Percentiles rank a stretch among this genome's conserved stretches.
These are phyloP conservation scores for Martes flavigula DNA, from an alignment of 2,797 vertebrate species.

Conservation along the genomic window DNA sequence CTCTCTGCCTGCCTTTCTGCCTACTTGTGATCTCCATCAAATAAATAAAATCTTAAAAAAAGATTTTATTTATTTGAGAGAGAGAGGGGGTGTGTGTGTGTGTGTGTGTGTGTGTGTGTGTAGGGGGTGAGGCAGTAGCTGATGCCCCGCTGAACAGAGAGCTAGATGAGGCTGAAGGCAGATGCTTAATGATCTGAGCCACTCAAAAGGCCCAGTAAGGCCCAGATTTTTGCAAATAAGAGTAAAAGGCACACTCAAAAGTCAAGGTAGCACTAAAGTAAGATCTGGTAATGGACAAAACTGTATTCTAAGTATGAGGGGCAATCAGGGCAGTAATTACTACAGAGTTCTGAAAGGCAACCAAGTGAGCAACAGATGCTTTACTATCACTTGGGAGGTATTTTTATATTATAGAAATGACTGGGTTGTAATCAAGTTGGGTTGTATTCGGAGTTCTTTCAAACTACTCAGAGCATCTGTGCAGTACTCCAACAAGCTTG, in stretches of 20 bases:
- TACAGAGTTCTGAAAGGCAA: constrained; percentile 2
- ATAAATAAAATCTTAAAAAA: no score
- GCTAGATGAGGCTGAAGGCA: neutral
- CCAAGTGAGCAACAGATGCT: neutral
- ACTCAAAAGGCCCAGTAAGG: neutral
- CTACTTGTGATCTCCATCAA: no score
- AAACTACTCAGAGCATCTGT: neutral
- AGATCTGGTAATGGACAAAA: neutral
- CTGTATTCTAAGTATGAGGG: neutral
- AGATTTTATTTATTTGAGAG: neutral
- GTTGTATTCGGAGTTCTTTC: neutral
- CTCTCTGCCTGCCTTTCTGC: no score
- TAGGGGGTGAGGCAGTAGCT: neutral
- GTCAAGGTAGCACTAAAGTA: neutral
- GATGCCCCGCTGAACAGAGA: neutral
- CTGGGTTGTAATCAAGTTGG: neutral
- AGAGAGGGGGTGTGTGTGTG: no score
- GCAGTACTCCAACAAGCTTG: neutral
- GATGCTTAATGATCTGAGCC: neutral
- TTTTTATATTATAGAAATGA: neutral
- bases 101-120: no score
- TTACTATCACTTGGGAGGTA: neutral
- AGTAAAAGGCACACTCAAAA: neutral
- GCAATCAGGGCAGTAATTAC: neutral
- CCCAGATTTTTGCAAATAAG: neutral